Conservation (phyloP, 2,797 vertebrate genomes). For the Enteromius thamalakanensis region DNA sequence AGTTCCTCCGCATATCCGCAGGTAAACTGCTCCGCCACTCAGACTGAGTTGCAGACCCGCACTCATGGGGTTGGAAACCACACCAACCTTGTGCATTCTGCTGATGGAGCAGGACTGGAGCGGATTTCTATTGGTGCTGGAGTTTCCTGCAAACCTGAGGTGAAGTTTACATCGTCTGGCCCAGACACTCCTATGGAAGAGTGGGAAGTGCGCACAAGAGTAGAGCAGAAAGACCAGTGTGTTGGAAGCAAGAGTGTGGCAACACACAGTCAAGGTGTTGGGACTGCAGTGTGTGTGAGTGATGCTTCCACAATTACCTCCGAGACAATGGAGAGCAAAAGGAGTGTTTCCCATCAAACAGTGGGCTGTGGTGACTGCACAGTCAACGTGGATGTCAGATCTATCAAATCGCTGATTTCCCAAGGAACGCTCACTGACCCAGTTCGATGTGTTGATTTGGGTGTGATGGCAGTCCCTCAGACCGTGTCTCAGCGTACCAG, state of each 20-base stretch:
- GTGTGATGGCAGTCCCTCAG: constrained; percentile 79
- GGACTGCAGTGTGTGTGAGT: constrained; percentile 69
- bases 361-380: constrained; percentile 86
- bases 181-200: constrained; percentile 81
- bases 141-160: constrained; percentile 75
- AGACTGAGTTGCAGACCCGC: constrained; percentile 75
- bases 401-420: constrained; percentile 76
- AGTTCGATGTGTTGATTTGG: constrained; percentile 73
- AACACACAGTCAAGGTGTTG: constrained; percentile 75
- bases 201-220: constrained; percentile 84
- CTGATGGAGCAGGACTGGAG: constrained; percentile 51
- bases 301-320: constrained; percentile 83
- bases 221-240: constrained; percentile 78
- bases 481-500: constrained; percentile 81
- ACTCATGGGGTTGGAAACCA: constrained; percentile 84
- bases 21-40: constrained; percentile 75
- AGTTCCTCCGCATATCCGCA: constrained; percentile 74
- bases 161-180: constrained; percentile 71
- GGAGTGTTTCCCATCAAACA: constrained; percentile 68
- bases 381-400: constrained; percentile 72
- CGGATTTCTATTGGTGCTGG: constrained; percentile 67
- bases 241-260: constrained; percentile 69
- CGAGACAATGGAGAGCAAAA: constrained; percentile 54
- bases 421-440: constrained; percentile 77
- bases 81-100: constrained; percentile 71